These are phyloP conservation scores for Chamaetylas fuelleborni DNA, from an alignment of 2,113 vertebrate species.

Conservation along the genomic window DNA sequence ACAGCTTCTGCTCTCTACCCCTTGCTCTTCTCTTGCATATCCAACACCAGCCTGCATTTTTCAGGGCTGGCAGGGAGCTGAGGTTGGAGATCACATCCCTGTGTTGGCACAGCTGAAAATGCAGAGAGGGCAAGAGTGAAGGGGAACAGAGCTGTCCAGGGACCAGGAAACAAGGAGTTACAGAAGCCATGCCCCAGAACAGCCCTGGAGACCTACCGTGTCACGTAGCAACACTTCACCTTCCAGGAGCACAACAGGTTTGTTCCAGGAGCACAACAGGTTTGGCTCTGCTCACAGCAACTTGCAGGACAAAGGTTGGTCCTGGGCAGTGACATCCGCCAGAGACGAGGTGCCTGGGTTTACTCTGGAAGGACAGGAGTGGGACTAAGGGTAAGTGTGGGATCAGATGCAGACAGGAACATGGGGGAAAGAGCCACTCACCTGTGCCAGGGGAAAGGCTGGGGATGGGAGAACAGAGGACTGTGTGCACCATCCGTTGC, in stretches of 20 bases:
- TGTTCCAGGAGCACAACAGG: not conserved
- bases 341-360: not conserved
- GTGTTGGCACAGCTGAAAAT: not conserved
- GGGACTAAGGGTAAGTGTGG: not conserved
- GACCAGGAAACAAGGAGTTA: slow-evolving; percentile 34
- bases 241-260: not conserved
- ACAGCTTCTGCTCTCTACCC: accelerated
- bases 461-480: not conserved
- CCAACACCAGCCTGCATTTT: not conserved
- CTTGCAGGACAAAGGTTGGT: not conserved
- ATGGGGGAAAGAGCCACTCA: not conserved
- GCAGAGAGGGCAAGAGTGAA: not conserved
- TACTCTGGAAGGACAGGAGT: not conserved
- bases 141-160: not conserved
- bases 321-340: accelerated
- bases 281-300: not conserved
- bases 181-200: not conserved
- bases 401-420: not conserved
- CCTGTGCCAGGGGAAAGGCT: accelerated
- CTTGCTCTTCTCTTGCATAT: not conserved
- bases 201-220: not conserved
- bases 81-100: not conserved
- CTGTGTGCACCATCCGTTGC: accelerated
- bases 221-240: slow-evolving; percentile 36
- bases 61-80: not conserved